Evolutionary conservation across 1,140 invertebrate genomes (phyloP), one percentile per base, ranked within the genome.

Genomic region (Eubasilissa regina): DNA sequence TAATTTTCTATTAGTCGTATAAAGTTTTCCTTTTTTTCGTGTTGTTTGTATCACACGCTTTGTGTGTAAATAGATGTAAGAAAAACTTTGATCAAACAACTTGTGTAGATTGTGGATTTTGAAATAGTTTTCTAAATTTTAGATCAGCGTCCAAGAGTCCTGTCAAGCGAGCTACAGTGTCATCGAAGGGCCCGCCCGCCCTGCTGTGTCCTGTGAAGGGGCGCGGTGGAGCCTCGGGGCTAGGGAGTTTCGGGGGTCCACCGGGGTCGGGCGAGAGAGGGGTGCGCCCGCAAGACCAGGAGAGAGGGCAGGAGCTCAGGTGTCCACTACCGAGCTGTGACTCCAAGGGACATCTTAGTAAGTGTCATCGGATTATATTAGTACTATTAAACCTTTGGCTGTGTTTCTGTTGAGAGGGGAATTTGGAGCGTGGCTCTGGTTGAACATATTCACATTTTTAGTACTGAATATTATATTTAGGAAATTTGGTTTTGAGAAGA

Each of bases 321-420:
- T 99, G 97, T 89, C 96, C 96, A 0, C 89, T 98, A 12, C 93
- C 96, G 77, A 93, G 93, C 9, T 99, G 97, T 87, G 95, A 98
- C 86, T 98, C 97, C 19, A 87, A 88, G 25, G 97, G 97, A 76
- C 97, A 98, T 90, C 89, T 98, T 9, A 93, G 93, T 89, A 78
- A 79, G 77, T 70, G 10, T 15, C 21, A 0, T 44, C 44, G 17
- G n/a, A 56, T 56, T 15, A 17, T 4, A 55, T 55, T 55, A n/a
- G 47, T 48, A 51, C 9, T 8, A 51, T 51, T 3, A 51, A 6
- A 35, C 6, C 25, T 35, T 51, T 51, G 48, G n/a, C 8, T 51
- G 11, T 13, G 9, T 8, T 1, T 13, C 48, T 1, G 48, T 12
- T 51, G n/a, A 51, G 11, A 3, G 3, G 48, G 48, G 1, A 51